Evolutionary conservation across 1,140 invertebrate species (phyloP).

Genomic region (Plectrocnemia conspersa): DNA sequence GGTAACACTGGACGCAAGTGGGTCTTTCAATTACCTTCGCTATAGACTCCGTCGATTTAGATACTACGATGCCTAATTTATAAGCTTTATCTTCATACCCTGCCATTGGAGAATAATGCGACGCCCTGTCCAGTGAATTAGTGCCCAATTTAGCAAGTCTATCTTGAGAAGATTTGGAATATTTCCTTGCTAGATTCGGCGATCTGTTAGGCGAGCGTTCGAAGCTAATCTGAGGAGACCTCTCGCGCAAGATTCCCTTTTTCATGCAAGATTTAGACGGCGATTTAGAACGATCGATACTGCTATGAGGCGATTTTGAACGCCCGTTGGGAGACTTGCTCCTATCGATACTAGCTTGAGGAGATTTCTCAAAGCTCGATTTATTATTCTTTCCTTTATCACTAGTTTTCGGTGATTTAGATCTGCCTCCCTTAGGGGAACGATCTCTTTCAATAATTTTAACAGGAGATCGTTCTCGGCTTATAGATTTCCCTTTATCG

Average conservation of each 20-base stretch:
- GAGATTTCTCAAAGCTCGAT: conserved; percentile 45
- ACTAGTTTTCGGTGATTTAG: conserved; percentile 46
- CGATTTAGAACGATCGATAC: conserved; percentile 44
- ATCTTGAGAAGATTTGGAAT: conserved; percentile 47
- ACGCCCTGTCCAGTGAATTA: conserved; percentile 48
- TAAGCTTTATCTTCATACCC: conserved; percentile 51
- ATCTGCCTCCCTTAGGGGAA: conserved; percentile 45
- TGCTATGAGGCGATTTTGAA: conserved; percentile 42
- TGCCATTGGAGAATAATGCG: conserved; percentile 49
- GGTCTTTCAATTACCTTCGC: conserved; percentile 57
- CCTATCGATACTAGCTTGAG: conserved; percentile 48
- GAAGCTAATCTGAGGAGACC: conserved; percentile 49
- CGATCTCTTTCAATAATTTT: conserved; percentile 33
- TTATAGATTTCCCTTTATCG: too few relatives aligned
- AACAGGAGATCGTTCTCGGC: conserved; percentile 38
- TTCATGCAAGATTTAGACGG: conserved; percentile 47
- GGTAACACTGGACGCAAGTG: conserved; percentile 62
- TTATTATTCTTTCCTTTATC: conserved; percentile 45
- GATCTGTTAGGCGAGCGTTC: conserved; percentile 50
- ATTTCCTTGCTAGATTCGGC: conserved; percentile 44
- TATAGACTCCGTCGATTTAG: conserved; percentile 50
- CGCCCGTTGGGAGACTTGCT: conserved; percentile 45
- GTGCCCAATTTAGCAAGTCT: conserved; percentile 48
- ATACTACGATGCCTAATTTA: conserved; percentile 51
- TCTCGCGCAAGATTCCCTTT: conserved; percentile 46